These are phyloP conservation scores for Trididemnum nubilum DNA, from an alignment of 23 tunicate genomes.

Conservation along the genomic window DNA sequence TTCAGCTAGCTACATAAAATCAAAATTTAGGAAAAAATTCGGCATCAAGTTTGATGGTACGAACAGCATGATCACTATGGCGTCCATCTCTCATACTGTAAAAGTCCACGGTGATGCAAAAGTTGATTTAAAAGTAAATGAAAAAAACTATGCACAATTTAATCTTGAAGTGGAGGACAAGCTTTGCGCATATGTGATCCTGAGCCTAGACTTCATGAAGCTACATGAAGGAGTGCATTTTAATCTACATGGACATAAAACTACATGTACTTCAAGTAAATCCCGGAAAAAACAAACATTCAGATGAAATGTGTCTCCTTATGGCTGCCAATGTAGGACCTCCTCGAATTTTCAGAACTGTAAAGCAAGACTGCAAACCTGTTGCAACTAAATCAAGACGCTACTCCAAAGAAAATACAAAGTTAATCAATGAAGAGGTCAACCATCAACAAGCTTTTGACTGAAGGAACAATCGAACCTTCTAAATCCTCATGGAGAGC, in stretches of 20 bases:
- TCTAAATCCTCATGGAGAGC: too few relatives aligned
- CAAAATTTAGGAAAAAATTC: background rate
- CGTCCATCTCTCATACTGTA: background rate
- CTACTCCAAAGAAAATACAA: background rate
- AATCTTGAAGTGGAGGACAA: background rate
- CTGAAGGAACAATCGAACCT: conserved; percentile 10
- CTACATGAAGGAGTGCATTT: background rate
- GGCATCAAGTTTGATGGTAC: background rate
- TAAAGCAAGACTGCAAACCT: background rate
- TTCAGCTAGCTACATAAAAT: background rate
- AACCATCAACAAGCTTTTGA: background rate
- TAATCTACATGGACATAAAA: background rate
- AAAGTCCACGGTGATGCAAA: background rate
- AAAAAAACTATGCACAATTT: background rate
- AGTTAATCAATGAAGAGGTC: background rate
- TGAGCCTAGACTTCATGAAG: background rate
- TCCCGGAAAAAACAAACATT: too few relatives aligned
- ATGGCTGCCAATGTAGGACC: background rate
- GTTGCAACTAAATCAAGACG: too few relatives aligned
- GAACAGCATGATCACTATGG: background rate
- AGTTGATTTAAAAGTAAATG: background rate
- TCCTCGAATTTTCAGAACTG: background rate
- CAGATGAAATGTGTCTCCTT: background rate
- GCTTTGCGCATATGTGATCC: background rate
- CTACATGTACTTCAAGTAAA: background rate